Evolutionary conservation across 2,113 vertebrate species (phyloP), one percentile per base, ranked within the genome.

Genomic region (Proteles cristata): DNA sequence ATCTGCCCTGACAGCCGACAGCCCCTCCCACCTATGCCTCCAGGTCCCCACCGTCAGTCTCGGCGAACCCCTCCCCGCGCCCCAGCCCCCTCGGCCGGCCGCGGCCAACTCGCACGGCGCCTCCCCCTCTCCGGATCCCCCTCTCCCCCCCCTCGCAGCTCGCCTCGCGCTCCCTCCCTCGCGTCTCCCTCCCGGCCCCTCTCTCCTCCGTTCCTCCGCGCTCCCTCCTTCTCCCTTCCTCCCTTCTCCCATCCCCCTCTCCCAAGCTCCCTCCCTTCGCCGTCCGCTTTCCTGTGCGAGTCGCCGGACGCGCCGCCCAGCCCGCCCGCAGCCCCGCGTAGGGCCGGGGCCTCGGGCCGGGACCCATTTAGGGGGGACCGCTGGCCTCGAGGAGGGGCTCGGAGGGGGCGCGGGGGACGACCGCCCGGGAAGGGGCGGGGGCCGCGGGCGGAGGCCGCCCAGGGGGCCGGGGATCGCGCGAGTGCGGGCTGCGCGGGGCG

Each of bases 241-340:
- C 95, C 79, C 97, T 91, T 80, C 95, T 96, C 96, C 96, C 96
- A 92, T 97, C 95, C 97, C 97, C 97, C 96, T 73, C 98, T 73
- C 92, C 96, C 96, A 1, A 61, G 91, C 97, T 31, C 94, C 97
- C 96, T 96, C 97, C 98, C 97, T 96, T 53, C 93, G 92, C 97
- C 94, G 94, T 83, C 96, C 95, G 97, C 97, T 97, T 95, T 97
- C 97, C 97, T 85, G 94, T 73, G 97, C 98, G 68, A 97, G 97
- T 96, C 96, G 95, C 98, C 92, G 88, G 98, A 97, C 97, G 97
- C 97, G 76, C 97, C 94, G 97, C 96, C 96, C 95, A 85, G 83
- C 92, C 93, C 43, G 96, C 93, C 96, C 96, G 88, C 94, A 97
- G 97, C 96, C 97, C 94, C 61, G 96, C 90, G 93, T 76, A 88